Base-by-base conservation (phyloP, 1,140 invertebrate genomes). In the Ips nitidus region DNA sequence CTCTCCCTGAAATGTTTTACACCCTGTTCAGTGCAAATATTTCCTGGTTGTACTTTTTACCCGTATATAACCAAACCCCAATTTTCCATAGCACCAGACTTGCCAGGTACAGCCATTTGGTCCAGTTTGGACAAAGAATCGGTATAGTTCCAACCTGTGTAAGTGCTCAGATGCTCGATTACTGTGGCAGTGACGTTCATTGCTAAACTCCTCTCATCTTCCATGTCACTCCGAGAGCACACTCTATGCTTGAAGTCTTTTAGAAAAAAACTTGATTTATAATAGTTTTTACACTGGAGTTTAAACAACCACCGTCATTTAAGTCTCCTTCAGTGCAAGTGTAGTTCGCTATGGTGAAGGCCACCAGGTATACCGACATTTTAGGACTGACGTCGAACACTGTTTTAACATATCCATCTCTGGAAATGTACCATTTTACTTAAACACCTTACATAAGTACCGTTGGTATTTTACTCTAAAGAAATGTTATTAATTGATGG, bases 41-140 rank as follows among this genome's bases (percentile, higher is more conserved):
- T 50, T 50, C 6, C 7, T 50, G 22, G 22, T 3, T 1, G 45
- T 22, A 50, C 7, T 8, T 8, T 2, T 50, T 50, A 50, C 45
- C 45, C 84, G 76, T 93, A 98, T 1, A 93, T 97, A 22, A 97
- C 88, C 0, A 97, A 79, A 1, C 92, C 92, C 91, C 91, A 94
- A 79, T 94, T 94, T 77, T 94, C 93, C 92, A 94, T 94, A 2
- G 91, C 97, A 0, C 94, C 95, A 36, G 93, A 82, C 80, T 95
- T 96, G 80, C 92, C 86, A 1, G 90, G 89, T 47, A 92, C 84
- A n/a, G 88, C 86, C 41, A 91, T 82, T 76, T 90, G 85, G 75
- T 90, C 86, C 74, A 85, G 74, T 74, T 87, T 72, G 38, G 8
- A 6, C 40, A 69, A 38, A 38, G 7, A 8, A 5, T 8, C 41